These are phyloP conservation scores for Drepanosiphum platanoidis DNA, from an alignment of 2,888 invertebrate genomes.

Conservation along the genomic window DNA sequence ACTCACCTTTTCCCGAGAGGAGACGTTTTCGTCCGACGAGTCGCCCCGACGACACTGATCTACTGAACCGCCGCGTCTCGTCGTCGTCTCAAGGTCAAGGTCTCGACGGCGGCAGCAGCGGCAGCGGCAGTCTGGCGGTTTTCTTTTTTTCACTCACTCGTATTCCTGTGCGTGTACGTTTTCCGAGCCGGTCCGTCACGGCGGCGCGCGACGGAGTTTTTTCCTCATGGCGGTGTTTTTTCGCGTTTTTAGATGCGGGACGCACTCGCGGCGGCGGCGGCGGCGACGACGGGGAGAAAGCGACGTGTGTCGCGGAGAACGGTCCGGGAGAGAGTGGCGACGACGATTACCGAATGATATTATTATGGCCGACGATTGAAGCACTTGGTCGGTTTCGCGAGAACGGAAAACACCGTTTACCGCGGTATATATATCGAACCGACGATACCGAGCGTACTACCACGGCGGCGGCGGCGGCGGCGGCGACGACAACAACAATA, in stretches of 20 bases:
- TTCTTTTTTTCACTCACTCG: too few species aligned
- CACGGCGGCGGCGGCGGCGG: conserved; percentile 1
- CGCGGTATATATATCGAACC: too few species aligned
- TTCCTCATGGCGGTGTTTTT: neutral
- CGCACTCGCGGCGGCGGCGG: neutral
- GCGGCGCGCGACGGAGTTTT: neutral
- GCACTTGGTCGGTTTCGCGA: too few species aligned
- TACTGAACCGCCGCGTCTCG: conserved; percentile 46
- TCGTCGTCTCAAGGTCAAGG: conserved; percentile 57
- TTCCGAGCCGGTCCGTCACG: neutral
- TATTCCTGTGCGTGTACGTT: too few species aligned
- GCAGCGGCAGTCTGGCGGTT: neutral
- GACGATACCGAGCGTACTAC: too few species aligned
- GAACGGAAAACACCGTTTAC: too few species aligned
- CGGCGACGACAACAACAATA: conserved; percentile 19
- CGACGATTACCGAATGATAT: too few species aligned
- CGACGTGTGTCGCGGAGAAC: too few species aligned
- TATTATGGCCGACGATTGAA: too few species aligned
- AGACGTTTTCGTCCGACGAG: neutral
- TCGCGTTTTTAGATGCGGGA: neutral
- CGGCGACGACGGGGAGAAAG: neutral
- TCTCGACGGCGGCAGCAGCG: neutral
- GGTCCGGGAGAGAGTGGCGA: neutral
- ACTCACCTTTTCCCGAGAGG: neutral
- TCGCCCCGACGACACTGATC: conserved; percentile 31